A percentile compares a stretch with the other conserved stretches of the same genome.
Evolutionary conservation across 37 sponge, comb jelly and placozoan genomes (phyloP).

Genomic region (Spongia lamella): DNA sequence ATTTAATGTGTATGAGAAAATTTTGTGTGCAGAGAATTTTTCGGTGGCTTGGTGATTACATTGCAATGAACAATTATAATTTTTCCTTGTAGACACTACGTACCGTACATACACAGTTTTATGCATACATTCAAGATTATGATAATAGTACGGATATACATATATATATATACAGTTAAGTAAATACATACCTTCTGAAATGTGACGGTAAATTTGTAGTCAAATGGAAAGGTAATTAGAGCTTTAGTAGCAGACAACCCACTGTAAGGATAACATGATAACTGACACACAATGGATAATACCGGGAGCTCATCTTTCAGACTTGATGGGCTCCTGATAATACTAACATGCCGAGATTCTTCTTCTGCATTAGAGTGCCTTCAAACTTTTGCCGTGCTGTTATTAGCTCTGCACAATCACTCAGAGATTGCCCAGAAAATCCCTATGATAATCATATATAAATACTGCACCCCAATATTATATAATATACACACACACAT

Average conservation of each 20-base stretch:
- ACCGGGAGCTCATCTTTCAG: too few species aligned
- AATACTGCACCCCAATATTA: too few species aligned
- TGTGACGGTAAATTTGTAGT: constrained; percentile 57
- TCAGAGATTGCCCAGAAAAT: constrained; percentile 32
- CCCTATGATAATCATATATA: background rate
- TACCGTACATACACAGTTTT: too few species aligned
- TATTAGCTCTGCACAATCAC: background rate
- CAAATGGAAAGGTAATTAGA: constrained; percentile 46
- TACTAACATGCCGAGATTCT: constrained; percentile 55
- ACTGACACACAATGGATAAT: background rate
- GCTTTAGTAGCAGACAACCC: constrained; percentile 15
- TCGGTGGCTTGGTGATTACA: too few species aligned
- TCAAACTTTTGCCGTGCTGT: constrained; percentile 3
- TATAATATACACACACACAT: too few species aligned
- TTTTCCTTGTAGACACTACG: too few species aligned
- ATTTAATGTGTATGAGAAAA: too few species aligned
- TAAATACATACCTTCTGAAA: constrained; percentile 58
- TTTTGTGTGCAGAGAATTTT: too few species aligned
- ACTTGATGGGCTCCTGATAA: too few species aligned
- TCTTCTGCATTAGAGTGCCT: constrained; percentile 4
- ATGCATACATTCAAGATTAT: too few species aligned
- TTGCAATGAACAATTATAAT: too few species aligned
- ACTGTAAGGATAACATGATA: constrained; percentile 15
- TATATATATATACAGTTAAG: background rate
- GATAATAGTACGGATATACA: background rate